Evolutionary conservation across 2,888 invertebrate genomes (phyloP), one percentile per base, ranked within the genome.

Genomic region (Saturnia pavonia): DNA sequence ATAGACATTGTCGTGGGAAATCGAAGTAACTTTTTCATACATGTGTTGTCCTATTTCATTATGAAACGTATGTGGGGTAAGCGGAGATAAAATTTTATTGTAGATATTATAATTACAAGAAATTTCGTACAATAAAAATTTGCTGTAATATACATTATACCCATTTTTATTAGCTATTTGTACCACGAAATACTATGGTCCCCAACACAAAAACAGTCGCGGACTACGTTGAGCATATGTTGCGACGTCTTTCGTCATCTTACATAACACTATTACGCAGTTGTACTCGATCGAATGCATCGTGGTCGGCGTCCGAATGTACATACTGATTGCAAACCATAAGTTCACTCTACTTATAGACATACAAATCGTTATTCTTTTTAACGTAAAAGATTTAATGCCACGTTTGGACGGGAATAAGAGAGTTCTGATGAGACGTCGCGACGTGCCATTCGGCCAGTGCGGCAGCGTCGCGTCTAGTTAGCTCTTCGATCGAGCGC

Each of bases 1-100:
- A 65, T 40, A 65, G 6, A 40, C 40, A 65, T 65, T 65, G 11
- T 9, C 65, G 65, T 65, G 65, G 65, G 65, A 65, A 65, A 65
- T 60, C 25, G 25, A 11, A 40, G 7, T 40, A n/a, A 7, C 0
- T n/a, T 65, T 65, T 6, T 63, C 34, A 60, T 16, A 9, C 27
- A n/a, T 60, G n/a, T 54, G 12, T 54, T 54, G 22, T 22, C 22
- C n/a, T 25, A 54, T 54, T 2, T 11, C 11, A 22, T 54, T n/a
- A 54, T 54, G 22, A 1, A n/a, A 8, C 8, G 1, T 19, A n/a
- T 51, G n/a, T 51, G n/a, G 22, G 22, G 11, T 54, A 54, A n/a
- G 54, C 22, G 22, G 1, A 54, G 22, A 22, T 1, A 54, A 54
- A 54, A 22, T 3, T 9, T 11, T 22, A 54, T n/a, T 19, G 48